A percentile compares a stretch with the other conserved stretches of the same genome.
These are phyloP conservation scores for Uria aalge DNA, from an alignment of 2,113 vertebrate species.

Conservation along the genomic window DNA sequence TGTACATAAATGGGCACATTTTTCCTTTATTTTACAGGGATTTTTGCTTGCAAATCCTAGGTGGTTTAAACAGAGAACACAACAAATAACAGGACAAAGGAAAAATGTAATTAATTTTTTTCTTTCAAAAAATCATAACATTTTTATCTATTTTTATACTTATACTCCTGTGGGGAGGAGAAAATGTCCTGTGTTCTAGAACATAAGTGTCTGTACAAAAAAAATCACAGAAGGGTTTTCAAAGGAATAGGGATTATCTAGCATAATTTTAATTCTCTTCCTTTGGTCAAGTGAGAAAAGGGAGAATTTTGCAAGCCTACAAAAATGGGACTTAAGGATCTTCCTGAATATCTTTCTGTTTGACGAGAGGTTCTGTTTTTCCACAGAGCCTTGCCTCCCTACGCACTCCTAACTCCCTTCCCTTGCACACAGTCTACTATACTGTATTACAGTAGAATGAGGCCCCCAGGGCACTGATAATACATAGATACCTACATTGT, in stretches of 20 bases:
- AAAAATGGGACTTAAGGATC: background rate
- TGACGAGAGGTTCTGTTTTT: background rate
- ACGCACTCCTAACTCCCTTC: background rate
- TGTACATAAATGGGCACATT: accelerated
- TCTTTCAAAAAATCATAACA: background rate
- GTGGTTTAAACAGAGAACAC: background rate
- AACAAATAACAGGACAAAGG: background rate
- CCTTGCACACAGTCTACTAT: background rate
- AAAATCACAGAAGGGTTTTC: background rate
- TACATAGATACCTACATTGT: background rate
- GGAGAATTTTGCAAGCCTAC: background rate
- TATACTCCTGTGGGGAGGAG: background rate
- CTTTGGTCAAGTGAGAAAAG: background rate
- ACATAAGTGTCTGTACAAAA: background rate
- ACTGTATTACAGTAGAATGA: background rate
- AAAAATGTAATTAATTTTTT: background rate
- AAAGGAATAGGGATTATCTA: background rate
- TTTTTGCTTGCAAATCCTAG: background rate
- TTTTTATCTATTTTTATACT: background rate
- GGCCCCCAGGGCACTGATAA: background rate
- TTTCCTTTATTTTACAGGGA: background rate
- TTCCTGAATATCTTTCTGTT: background rate
- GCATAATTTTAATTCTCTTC: background rate
- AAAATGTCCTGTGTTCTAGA: background rate
- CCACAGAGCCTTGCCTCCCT: background rate